Percentiles rank a stretch among this genome's conserved stretches.
Conservation (phyloP, 2,888 invertebrate genomes). For the Drosophila monieri region DNA sequence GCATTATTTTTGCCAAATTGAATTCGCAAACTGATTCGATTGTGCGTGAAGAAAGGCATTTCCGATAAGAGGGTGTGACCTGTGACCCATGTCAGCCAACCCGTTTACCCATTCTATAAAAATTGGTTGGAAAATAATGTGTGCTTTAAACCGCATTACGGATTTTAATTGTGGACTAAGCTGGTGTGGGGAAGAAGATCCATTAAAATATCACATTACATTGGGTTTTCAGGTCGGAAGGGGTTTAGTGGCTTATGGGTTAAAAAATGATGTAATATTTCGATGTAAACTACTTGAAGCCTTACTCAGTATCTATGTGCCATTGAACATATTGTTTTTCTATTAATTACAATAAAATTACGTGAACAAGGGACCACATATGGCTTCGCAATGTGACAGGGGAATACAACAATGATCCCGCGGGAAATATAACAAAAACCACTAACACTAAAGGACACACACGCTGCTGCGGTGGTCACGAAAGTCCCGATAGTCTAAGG, state of each 20-base stretch:
- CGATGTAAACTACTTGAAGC: slow-evolving; percentile 12
- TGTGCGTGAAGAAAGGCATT: slow-evolving; percentile 62
- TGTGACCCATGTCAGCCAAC: slow-evolving; percentile 41
- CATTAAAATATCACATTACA: slow-evolving; percentile 82
- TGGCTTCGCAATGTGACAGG: slow-evolving; percentile 65
- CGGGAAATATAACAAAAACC: slow-evolving; percentile 60
- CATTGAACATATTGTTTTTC: slow-evolving; percentile 78
- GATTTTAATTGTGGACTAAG: slow-evolving; percentile 68
- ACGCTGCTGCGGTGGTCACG: slow-evolving; percentile 42
- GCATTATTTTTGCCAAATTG: slow-evolving; percentile 70
- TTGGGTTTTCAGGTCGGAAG: slow-evolving; percentile 31
- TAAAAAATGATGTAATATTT: neutral
- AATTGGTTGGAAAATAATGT: slow-evolving; percentile 37
- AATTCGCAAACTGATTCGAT: slow-evolving; percentile 74
- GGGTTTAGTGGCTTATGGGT: slow-evolving; percentile 52
- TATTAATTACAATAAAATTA: slow-evolving; percentile 68
- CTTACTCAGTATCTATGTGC: slow-evolving; percentile 32
- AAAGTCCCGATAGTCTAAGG: slow-evolving; percentile 53
- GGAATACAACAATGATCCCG: slow-evolving; percentile 61
- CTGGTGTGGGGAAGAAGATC: slow-evolving; percentile 56
- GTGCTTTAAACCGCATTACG: slow-evolving; percentile 66
- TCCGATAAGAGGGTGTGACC: slow-evolving; percentile 22
- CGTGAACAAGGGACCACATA: slow-evolving; percentile 66
- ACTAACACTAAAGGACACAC: slow-evolving; percentile 22
- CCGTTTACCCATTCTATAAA: slow-evolving; percentile 44